Evolutionary conservation across 2,888 invertebrate species (phyloP), one percentile per base, ranked within the genome.

Genomic region (Pseudococcus longispinus): DNA sequence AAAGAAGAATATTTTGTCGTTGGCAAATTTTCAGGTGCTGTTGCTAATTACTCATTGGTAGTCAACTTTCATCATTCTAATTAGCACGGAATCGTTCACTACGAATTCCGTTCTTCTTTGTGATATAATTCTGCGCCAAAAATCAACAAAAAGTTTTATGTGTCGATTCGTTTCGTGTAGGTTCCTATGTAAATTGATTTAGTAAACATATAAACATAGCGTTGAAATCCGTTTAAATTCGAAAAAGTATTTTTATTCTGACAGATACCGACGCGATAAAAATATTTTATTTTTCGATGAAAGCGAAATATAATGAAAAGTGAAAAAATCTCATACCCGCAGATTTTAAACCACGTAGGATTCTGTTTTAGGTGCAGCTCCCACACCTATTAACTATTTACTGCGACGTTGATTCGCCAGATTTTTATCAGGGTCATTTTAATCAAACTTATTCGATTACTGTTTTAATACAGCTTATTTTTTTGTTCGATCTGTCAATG

Each of bases 361-460:
- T 70, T 70, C 70, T 13, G 70, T 70, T 70, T 29, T 70, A 70
- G 70, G 70, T 70, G 70, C 26, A 70, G 70, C 70, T 70, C 70
- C 70, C 70, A 70, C 70, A 70, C 70, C 70, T 70, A 70, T 70
- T 70, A 70, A 70, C 70, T 29, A 29, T 70, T 70, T 29, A 70
- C 18, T 70, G 29, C 70, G 70, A 70, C 70, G 70, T 70, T 70
- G 26, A 29, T 70, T 70, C 70, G 18, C 29, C 29, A 70, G 29
- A 70, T 70, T 70, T 70, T 70, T 70, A 70, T 70, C 70, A 70
- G 70, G 70, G 70, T 70, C 70, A 70, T 70, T 70, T 70, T 70
- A 29, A 70, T 70, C 70, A 70, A 70, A 60, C 60, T 60, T 60
- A 60, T 70, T 70, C 70, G 70, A 70, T 70, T 18, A 29, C 70